Conservation (phyloP, 2,113 vertebrate species). For the Gallinago undulata region DNA sequence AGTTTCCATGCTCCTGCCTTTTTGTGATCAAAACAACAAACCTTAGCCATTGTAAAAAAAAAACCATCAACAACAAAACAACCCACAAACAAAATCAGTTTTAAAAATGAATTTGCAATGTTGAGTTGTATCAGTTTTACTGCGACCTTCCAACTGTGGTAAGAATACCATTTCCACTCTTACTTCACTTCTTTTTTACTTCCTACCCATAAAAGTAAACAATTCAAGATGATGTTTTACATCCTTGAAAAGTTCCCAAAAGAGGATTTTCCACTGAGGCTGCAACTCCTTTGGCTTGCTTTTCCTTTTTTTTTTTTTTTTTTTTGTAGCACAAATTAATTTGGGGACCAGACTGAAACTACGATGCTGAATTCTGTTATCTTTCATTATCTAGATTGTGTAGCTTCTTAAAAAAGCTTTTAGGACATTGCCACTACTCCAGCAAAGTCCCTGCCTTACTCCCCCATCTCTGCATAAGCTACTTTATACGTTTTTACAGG, state of each 20-base stretch:
- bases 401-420: not conserved
- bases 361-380: not conserved
- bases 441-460: not conserved
- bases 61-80: not conserved
- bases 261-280: slow-evolving; percentile 22
- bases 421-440: not conserved
- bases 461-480: not conserved
- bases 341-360: not conserved
- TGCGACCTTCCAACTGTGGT: not conserved
- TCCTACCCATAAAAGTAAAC: slow-evolving; percentile 34
- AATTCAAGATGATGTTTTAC: not conserved
- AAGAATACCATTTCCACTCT: not conserved
- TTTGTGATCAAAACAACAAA: not conserved
- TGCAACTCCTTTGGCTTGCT: not conserved
- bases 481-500: not conserved
- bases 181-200: slow-evolving; percentile 8
- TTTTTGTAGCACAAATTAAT: not conserved
- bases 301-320: not conserved
- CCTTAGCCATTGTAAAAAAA: not conserved
- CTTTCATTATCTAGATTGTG: not conserved
- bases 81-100: not conserved
- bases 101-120: not conserved
- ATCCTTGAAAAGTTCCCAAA: slow-evolving; percentile 16
- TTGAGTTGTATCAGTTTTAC: not conserved
- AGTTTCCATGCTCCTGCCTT: not conserved